These are phyloP conservation scores for Coptotermes formosanus DNA, from an alignment of 1,140 invertebrate genomes.

Conservation along the genomic window DNA sequence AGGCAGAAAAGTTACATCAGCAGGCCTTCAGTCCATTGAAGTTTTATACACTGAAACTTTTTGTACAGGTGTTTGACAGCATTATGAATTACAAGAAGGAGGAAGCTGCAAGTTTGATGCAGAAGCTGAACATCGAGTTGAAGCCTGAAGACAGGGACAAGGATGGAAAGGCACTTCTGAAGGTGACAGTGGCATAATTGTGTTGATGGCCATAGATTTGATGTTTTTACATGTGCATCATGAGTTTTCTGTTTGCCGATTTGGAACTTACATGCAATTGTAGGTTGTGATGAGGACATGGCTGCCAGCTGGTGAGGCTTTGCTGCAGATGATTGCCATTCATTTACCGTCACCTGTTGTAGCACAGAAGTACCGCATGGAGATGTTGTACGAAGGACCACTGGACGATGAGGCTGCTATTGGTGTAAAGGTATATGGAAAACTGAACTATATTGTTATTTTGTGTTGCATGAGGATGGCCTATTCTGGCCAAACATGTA, in stretches of 20 bases:
- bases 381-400: constrained; percentile 98
- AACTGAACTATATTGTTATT: constrained; percentile 1
- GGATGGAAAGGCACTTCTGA: constrained; percentile 87
- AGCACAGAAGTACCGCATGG: constrained; percentile 98
- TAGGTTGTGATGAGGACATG: constrained; percentile 96
- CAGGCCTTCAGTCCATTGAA: neutral
- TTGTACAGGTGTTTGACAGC: constrained; percentile 79
- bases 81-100: constrained; percentile 99
- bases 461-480: neutral
- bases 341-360: constrained; percentile 98
- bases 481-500: neutral
- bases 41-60: neutral
- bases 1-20: no score
- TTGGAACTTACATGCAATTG: neutral
- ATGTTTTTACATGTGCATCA: constrained; percentile 36
- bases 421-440: constrained; percentile 67
- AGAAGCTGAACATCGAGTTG: constrained; percentile 89
- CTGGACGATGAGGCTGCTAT: constrained; percentile 94
- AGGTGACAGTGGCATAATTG: constrained; percentile 50
- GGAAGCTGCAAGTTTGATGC: constrained; percentile 79
- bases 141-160: constrained; percentile 95
- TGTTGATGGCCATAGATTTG: neutral
- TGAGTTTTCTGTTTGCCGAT: constrained; percentile 39
- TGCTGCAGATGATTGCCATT: constrained; percentile 99
- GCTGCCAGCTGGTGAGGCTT: constrained; percentile 98